phyloP scores from a whole-genome alignment of 1,140 invertebrate genomes.

The Agraylea sexmaculata region DNA sequence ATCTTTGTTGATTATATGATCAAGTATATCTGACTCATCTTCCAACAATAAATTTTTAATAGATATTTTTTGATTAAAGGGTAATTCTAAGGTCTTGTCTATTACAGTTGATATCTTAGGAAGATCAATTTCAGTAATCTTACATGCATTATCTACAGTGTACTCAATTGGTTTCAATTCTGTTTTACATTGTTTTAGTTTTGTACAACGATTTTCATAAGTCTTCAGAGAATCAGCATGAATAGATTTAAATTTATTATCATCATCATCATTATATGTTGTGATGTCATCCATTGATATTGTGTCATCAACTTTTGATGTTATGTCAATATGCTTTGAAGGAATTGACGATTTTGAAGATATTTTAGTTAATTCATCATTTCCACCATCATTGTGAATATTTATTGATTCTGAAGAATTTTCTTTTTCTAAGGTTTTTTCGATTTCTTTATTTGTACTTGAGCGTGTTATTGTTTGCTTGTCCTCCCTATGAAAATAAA shows the following conservation, averaged over 20 bases:
- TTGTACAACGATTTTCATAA: conserved; percentile 2
- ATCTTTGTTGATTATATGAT: too few species aligned
- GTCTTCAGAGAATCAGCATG: conserved; percentile 1
- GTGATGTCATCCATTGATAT: too few species aligned
- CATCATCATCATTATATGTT: too few species aligned
- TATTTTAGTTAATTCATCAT: background rate
- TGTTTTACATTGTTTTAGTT: conserved; percentile 8
- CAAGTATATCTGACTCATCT: too few species aligned
- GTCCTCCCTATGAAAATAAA: too few species aligned
- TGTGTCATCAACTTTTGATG: background rate
- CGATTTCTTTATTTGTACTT: too few species aligned
- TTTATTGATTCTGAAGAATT: background rate
- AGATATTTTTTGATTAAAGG: too few species aligned
- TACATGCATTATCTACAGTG: conserved; percentile 4
- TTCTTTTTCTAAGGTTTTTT: too few species aligned
- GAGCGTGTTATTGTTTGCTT: too few species aligned
- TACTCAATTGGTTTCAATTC: background rate
- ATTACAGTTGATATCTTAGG: conserved; percentile 9
- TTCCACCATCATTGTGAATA: background rate
- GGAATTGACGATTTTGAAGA: background rate
- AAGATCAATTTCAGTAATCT: conserved; percentile 2
- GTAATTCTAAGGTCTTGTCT: too few species aligned
- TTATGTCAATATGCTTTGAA: conserved; percentile 2
- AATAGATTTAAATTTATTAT: background rate
- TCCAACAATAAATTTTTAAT: too few species aligned